Base-by-base conservation (phyloP, 2,797 vertebrate genomes). In the Ctenochaetus hawaiiensis region DNA sequence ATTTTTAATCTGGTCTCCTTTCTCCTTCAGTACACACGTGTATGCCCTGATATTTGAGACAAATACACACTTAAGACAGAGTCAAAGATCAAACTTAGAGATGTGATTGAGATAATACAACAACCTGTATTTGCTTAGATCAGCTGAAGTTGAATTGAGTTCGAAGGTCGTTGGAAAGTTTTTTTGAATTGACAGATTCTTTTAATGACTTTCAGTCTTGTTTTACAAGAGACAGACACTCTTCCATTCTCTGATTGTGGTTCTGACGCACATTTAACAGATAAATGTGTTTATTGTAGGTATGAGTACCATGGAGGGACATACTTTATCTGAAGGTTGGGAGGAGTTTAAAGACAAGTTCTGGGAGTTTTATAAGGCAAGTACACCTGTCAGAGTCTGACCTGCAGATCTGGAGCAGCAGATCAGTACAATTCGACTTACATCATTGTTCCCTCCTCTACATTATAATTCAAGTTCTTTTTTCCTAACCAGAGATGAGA, bases 311-410 rank as follows among this genome's bases (percentile, higher is more conserved):
- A 85, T 97, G 88, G 97, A 97, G 77, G 97, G 97, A 49, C 95
- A 95, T 30, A 86, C 91, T 0, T 72, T 95, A 45, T 85, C 89
- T 0, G 84, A 96, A 41, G 96, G 96, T 84, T 95, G 82, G 86
- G 79, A 73, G 17, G 98, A 99, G 80, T 95, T 99, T 34, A 94
- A 71, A 87, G 91, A 91, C 54, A 99, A 98, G 78, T 99, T 99
- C 75, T 98, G 96, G 97, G 97, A 98, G 43, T 96, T 98, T 53
- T 98, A 97, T 70, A 98, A 96, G 96, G 98, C 95, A 87, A 88
- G 88, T 74, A 8, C 43, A 77, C 22, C 51, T 60, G 20, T 49
- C 20, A 14, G 39, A 8, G 2, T 58, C 52, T 49, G 30, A 74
- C 44, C 66, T 37, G 20, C 45, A 26, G 65, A 23, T 16, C 53